phyloP scores from a whole-genome alignment of 2,888 invertebrate species.

The Pheosia tremula region DNA sequence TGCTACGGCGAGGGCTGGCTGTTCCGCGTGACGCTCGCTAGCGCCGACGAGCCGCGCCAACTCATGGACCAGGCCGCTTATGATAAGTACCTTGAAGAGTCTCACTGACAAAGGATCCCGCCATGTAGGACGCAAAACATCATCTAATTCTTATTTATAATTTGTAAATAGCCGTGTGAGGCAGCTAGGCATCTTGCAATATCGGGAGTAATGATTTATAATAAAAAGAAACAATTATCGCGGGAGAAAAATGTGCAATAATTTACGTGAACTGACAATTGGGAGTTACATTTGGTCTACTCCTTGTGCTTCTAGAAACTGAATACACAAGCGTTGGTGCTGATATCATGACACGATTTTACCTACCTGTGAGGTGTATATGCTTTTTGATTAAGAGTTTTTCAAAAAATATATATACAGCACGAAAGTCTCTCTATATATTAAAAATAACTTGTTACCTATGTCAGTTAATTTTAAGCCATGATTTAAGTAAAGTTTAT shows the following conservation, averaged over 20 bases:
- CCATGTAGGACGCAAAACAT: background rate
- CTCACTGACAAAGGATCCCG: slow-evolving; percentile 46
- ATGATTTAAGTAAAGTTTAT: background rate
- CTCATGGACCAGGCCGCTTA: slow-evolving; percentile 91
- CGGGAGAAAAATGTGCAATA: no score
- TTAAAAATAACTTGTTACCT: no score
- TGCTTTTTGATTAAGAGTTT: no score
- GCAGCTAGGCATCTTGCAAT: background rate
- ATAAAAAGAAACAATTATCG: no score
- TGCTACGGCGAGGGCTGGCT: slow-evolving; percentile 95
- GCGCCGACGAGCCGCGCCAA: slow-evolving; percentile 86
- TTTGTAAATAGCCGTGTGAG: background rate
- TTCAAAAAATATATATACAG: no score
- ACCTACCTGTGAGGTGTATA: no score
- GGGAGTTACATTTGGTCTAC: background rate
- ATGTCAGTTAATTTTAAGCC: no score
- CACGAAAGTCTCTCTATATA: no score
- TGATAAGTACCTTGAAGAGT: slow-evolving; percentile 81
- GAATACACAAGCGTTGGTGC: no score
- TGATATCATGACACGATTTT: no score
- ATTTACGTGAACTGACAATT: no score
- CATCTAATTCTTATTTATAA: background rate
- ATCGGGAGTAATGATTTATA: no score
- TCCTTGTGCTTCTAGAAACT: background rate
- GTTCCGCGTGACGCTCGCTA: slow-evolving; percentile 89